Evolutionary conservation across 2,113 vertebrate species (phyloP).

Genomic region (Zosterops pallidus): DNA sequence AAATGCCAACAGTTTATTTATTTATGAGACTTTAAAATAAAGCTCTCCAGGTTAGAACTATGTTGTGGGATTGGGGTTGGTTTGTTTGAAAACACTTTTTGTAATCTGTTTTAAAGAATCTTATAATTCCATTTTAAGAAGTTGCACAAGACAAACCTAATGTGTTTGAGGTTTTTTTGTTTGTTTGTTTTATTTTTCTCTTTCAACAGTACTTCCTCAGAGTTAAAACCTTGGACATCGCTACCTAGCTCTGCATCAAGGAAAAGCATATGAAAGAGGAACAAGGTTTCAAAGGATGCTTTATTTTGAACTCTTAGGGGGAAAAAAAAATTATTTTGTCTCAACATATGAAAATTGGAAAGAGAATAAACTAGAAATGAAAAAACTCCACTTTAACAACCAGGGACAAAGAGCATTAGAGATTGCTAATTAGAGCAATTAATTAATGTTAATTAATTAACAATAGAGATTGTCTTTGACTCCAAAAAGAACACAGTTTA

Average conservation of each 20-base stretch:
- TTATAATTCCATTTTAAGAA: not conserved
- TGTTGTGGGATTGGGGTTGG: not conserved
- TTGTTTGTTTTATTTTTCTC: too few species aligned
- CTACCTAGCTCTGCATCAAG: not conserved
- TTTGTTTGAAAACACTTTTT: not conserved
- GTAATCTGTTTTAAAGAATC: not conserved
- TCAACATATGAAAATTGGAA: not conserved
- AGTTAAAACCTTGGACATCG: not conserved
- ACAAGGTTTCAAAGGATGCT: not conserved
- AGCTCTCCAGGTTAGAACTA: not conserved
- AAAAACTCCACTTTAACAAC: not conserved
- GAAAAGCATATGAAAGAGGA: not conserved
- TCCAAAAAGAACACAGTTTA: not conserved
- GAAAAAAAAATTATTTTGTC: not conserved
- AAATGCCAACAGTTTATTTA: not conserved
- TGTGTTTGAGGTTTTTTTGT: not conserved
- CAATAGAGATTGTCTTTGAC: not conserved
- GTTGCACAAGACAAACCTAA: not conserved
- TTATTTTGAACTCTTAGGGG: not conserved
- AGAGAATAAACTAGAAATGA: not conserved
- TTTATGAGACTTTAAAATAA: not conserved
- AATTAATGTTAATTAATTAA: too few species aligned
- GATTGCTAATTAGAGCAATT: not conserved
- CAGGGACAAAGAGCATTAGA: not conserved
- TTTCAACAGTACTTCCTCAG: not conserved